A percentile compares a stretch with the other conserved stretches of the same genome.
Conservation (phyloP, 2,113 vertebrate species). For the Gallinago undulata region DNA sequence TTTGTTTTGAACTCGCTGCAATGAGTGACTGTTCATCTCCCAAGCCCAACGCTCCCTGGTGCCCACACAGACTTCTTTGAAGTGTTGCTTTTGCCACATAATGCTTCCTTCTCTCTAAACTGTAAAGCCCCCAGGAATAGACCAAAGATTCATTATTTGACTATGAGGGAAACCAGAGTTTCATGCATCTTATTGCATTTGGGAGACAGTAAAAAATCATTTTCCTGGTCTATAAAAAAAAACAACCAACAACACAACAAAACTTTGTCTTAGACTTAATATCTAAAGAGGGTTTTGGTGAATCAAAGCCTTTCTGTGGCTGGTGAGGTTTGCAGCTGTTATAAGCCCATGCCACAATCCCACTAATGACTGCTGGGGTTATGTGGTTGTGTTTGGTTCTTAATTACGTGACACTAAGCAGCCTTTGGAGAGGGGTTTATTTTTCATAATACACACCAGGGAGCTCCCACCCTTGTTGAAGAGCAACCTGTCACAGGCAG, state of each 20-base stretch:
- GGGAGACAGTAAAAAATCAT: not conserved
- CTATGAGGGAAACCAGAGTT: not conserved
- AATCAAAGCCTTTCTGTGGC: not conserved
- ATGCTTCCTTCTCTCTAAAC: not conserved
- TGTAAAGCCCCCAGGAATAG: not conserved
- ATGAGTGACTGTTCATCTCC: not conserved
- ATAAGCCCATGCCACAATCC: fast-evolving
- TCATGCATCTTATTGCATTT: not conserved
- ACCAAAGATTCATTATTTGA: not conserved
- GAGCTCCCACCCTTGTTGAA: not conserved
- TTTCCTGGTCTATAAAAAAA: not conserved
- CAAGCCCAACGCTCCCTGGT: not conserved
- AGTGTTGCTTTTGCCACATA: not conserved
- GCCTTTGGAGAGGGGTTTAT: not conserved
- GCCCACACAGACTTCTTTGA: not conserved
- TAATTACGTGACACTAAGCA: not conserved
- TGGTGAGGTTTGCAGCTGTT: fast-evolving
- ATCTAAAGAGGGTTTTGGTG: not conserved
- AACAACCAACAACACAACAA: not conserved
- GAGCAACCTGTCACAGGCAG: not conserved
- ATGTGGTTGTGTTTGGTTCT: not conserved
- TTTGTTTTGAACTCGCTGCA: not conserved
- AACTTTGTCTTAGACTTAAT: not conserved
- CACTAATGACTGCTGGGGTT: not conserved
- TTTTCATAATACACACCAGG: not conserved